Conservation (phyloP, 2,888 invertebrate species). For the Calameuta filiformis region DNA sequence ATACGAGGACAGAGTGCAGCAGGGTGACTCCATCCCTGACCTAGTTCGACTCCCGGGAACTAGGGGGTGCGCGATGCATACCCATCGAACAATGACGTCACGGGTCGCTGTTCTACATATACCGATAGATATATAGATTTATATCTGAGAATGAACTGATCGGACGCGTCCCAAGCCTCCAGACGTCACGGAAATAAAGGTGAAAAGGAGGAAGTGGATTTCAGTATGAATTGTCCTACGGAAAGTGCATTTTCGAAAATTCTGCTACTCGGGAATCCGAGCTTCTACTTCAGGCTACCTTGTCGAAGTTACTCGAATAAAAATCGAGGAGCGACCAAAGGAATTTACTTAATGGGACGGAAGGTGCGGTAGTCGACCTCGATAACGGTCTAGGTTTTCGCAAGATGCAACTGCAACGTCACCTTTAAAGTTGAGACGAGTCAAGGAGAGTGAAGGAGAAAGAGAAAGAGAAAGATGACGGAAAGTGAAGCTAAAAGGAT, state of each 20-base stretch:
- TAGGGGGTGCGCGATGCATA: constrained; percentile 25
- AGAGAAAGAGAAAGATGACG: neutral
- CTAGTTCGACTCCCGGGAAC: constrained; percentile 29
- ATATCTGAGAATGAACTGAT: constrained; percentile 36
- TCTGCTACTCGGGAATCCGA: neutral
- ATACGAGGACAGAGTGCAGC: constrained; percentile 1
- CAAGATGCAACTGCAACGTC: neutral
- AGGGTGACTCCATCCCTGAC: constrained; percentile 32
- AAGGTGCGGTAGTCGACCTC: neutral
- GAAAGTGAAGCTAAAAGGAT: neutral
- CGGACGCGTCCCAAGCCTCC: constrained; percentile 20
- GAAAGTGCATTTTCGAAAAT: constrained; percentile 12
- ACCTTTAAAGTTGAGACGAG: neutral
- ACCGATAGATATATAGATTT: neutral
- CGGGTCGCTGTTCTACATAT: constrained; percentile 23
- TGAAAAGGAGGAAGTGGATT: constrained; percentile 7
- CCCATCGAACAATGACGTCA: constrained; percentile 40
- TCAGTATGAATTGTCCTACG: constrained; percentile 12
- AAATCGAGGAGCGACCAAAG: neutral
- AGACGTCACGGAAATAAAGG: constrained; percentile 26
- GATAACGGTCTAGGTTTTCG: neutral
- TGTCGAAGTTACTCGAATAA: neutral
- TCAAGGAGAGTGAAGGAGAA: neutral
- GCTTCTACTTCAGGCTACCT: neutral
- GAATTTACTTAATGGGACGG: neutral